Conservation (phyloP, 2,888 invertebrate species). For the Pasiphila rectangulata region DNA sequence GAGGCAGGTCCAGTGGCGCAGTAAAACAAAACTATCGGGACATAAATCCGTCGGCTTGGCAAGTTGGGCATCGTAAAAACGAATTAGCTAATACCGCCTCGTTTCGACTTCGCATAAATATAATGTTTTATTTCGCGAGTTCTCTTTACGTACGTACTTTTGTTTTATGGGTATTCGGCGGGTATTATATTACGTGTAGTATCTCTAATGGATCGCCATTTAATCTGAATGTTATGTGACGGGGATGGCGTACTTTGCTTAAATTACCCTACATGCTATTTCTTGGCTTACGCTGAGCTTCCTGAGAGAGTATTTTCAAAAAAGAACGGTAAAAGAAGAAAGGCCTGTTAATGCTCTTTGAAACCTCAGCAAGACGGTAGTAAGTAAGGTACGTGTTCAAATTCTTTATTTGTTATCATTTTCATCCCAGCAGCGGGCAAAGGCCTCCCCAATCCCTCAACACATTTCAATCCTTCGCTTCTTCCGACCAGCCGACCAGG, state of each 20-base stretch:
- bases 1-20: conserved; percentile 29
- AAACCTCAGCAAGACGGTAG: too few relatives aligned
- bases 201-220: conserved; percentile 3
- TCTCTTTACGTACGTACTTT: conserved; percentile 26
- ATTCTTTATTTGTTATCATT: too few relatives aligned
- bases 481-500: too few relatives aligned
- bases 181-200: conserved; percentile 5
- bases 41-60: conserved; percentile 39
- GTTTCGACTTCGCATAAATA: conserved; percentile 35
- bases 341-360: too few relatives aligned
- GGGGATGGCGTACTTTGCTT: background rate
- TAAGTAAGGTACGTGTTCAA: too few relatives aligned
- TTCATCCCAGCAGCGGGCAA: too few relatives aligned
- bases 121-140: conserved; percentile 32
- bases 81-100: conserved; percentile 40
- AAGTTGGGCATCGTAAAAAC: conserved; percentile 37
- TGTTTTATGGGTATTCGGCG: conserved; percentile 18
- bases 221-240: conserved; percentile 1
- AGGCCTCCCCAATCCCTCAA: too few relatives aligned
- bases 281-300: too few relatives aligned
- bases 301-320: too few relatives aligned
- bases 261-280: background rate
- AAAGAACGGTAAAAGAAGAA: too few relatives aligned
- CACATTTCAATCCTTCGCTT: too few relatives aligned
- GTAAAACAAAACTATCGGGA: conserved; percentile 39